These are phyloP conservation scores for Synanceia verrucosa DNA, from an alignment of 2,797 vertebrate genomes.

Conservation along the genomic window DNA sequence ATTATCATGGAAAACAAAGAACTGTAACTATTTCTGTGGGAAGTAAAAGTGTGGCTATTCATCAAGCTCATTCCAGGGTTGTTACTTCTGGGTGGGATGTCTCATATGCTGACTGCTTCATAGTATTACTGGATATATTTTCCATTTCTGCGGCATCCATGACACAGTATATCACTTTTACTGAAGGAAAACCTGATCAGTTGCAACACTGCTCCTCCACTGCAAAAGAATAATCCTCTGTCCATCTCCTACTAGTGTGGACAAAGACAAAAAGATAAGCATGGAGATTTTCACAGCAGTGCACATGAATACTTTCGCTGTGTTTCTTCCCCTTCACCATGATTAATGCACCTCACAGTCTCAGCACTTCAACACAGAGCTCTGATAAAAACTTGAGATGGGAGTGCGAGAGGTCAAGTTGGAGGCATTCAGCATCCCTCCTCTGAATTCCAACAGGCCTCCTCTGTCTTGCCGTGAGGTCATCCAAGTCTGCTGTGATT, in stretches of 20 bases:
- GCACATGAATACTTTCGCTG: constrained; percentile 36
- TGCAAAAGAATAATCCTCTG: constrained; percentile 34
- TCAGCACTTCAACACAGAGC: constrained; percentile 51
- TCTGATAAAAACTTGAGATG: constrained; percentile 49
- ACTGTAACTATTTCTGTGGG: neutral
- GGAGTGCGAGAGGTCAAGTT: constrained; percentile 65
- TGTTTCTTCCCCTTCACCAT: constrained; percentile 24
- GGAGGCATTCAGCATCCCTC: constrained; percentile 56
- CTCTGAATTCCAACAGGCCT: constrained; percentile 56
- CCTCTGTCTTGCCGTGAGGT: constrained; percentile 32
- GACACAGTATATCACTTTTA: constrained; percentile 31
- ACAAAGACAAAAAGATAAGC: constrained; percentile 48
- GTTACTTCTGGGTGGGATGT: constrained; percentile 14
- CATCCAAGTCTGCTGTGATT: constrained; percentile 54
- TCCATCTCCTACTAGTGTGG: constrained; percentile 47
- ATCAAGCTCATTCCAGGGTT: constrained; percentile 8
- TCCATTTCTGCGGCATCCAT: constrained; percentile 24
- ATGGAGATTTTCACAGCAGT: constrained; percentile 32
- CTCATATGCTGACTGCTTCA: constrained; percentile 2
- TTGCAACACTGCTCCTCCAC: constrained; percentile 32
- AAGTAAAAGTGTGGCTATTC: constrained; percentile 5
- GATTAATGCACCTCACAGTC: constrained; percentile 62
- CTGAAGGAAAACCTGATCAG: constrained; percentile 7
- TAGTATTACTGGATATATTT: constrained; percentile 7
- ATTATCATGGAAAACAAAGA: constrained; percentile 29